A percentile compares a stretch with the other conserved stretches of the same genome.
Evolutionary conservation across 2,888 invertebrate genomes (phyloP).

Genomic region (Oasisia sp.): DNA sequence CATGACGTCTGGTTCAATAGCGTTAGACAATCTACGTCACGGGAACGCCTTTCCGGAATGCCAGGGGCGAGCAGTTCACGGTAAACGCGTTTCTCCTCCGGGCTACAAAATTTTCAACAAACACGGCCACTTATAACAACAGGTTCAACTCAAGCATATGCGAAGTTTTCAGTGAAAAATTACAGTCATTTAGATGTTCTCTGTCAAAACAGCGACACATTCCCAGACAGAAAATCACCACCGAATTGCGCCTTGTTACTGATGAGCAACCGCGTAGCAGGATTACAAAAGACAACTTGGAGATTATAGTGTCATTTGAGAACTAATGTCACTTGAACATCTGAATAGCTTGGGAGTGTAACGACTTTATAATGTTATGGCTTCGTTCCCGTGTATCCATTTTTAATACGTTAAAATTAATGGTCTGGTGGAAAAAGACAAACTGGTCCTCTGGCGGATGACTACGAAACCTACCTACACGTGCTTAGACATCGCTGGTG

Average conservation of each 20-base stretch:
- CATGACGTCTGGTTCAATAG: not conserved
- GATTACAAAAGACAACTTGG: not conserved
- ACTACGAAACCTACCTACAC: too few relatives aligned
- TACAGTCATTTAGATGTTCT: not conserved
- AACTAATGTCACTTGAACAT: not conserved
- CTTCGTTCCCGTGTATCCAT: not conserved
- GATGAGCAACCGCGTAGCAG: not conserved
- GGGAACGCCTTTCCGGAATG: not conserved
- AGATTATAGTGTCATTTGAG: not conserved
- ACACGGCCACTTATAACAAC: not conserved
- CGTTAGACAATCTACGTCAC: not conserved
- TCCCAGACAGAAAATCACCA: constrained; percentile 4
- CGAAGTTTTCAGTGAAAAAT: not conserved
- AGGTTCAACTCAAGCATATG: not conserved
- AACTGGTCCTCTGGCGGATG: too few relatives aligned
- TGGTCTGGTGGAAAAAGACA: too few relatives aligned
- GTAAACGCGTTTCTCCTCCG: not conserved
- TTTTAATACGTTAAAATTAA: not conserved
- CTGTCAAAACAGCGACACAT: not conserved
- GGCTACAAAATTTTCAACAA: not conserved
- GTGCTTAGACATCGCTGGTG: too few relatives aligned
- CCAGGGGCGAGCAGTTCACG: not conserved
- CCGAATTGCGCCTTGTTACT: not conserved
- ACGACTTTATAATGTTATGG: not conserved
- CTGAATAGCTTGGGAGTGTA: not conserved